Evolutionary conservation across 2,888 invertebrate species (phyloP).

Genomic region (Drosophila infuscata): DNA sequence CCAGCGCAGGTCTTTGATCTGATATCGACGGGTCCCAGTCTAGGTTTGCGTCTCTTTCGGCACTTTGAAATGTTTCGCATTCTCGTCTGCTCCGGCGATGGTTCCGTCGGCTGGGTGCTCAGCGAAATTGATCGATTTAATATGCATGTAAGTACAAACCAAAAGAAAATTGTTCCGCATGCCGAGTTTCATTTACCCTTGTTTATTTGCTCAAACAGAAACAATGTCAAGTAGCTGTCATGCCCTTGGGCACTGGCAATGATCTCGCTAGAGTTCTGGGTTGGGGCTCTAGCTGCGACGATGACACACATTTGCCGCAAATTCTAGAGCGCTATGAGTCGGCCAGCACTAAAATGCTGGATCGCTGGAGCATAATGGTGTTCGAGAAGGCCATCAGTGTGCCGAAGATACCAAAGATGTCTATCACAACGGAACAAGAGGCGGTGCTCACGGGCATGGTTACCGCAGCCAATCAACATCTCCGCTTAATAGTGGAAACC

Average conservation of each 20-base stretch:
- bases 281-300: constrained; percentile 98
- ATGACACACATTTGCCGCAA: constrained; percentile 96
- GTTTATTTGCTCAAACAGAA: constrained; percentile 86
- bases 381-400: constrained; percentile 91
- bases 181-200: background rate
- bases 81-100: constrained; percentile 98
- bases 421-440: constrained; percentile 86
- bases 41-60: constrained; percentile 93
- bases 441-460: constrained; percentile 89
- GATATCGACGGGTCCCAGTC: constrained; percentile 94
- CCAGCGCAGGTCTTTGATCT: constrained; percentile 99
- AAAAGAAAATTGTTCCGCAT: background rate
- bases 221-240: constrained; percentile 97
- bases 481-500: constrained; percentile 94
- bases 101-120: constrained; percentile 98
- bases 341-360: constrained; percentile 98
- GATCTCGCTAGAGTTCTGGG: constrained; percentile 97
- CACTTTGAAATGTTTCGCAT: constrained; percentile 98
- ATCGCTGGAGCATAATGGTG: constrained; percentile 98
- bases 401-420: constrained; percentile 86
- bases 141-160: constrained; percentile 92
- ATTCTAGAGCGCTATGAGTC: constrained; percentile 97
- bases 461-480: constrained; percentile 91
- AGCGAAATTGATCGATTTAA: constrained; percentile 97
- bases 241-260: constrained; percentile 98